These are phyloP conservation scores for Lathamus discolor DNA, from an alignment of 2,113 vertebrate genomes.

Conservation along the genomic window DNA sequence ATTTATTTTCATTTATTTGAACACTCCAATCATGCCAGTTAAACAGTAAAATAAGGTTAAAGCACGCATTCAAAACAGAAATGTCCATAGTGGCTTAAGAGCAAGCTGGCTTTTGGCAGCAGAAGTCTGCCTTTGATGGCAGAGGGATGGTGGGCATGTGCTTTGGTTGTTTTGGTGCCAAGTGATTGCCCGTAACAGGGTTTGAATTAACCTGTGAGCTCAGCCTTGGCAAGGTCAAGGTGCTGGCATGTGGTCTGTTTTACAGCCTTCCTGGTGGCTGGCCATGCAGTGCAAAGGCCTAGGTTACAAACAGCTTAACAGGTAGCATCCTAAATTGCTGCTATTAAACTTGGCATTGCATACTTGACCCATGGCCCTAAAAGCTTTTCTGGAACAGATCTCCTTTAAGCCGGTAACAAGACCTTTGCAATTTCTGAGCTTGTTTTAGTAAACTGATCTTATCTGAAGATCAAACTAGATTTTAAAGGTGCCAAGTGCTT, in stretches of 20 bases:
- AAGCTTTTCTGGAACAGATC: background rate
- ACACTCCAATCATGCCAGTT: background rate
- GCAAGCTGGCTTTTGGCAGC: background rate
- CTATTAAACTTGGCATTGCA: background rate
- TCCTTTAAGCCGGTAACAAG: fast-evolving
- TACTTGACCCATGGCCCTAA: constrained; percentile 38
- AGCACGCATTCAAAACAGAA: background rate
- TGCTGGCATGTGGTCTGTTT: background rate
- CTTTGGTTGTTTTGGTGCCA: background rate
- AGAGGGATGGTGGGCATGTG: background rate
- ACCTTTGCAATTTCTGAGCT: constrained; percentile 33
- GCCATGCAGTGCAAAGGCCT: background rate
- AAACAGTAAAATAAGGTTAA: background rate
- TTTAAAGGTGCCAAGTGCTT: constrained; percentile 6
- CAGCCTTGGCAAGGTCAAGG: background rate
- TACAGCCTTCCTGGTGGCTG: background rate
- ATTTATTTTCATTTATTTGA: background rate
- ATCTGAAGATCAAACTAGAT: constrained; percentile 41
- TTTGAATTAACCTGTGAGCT: background rate
- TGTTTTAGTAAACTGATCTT: constrained; percentile 35
- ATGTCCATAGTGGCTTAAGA: background rate
- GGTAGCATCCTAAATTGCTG: background rate
- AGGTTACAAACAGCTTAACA: background rate
- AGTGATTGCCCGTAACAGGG: background rate
- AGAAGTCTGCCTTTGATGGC: background rate